Base-by-base conservation (phyloP, 2,113 vertebrate species). In the Paedocypris sp. region DNA sequence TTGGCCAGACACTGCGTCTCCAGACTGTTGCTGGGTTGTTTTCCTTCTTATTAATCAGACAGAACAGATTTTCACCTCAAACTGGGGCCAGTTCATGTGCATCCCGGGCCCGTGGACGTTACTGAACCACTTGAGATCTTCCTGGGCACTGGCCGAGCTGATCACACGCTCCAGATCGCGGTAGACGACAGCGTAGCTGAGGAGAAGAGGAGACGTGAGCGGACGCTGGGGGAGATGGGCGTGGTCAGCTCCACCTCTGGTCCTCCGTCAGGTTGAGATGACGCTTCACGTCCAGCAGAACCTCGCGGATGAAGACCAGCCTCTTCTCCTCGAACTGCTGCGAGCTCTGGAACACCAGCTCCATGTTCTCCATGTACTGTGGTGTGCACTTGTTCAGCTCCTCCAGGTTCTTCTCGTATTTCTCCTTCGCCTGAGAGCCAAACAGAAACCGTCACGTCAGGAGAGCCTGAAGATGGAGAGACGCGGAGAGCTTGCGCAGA, bases 51-150 rank as follows among this genome's bases (percentile, higher is more conserved):
- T 2, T 5, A n/a, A 36, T 32, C 52, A 18, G 20, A n/a, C 2
- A 28, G 10, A n/a, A 20, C 18, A 9, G 22, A 46, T 6, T 12
- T 20, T 77, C n/a, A 98, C 94, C 91, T 98, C 93, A 36, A 98
- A 92, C 80, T 92, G 90, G 19, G 93, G 94, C 94, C 94, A 95
- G 77, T 91, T 97, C 93, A 95, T 97, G 72, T 87, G 86, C 94
- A 98, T 98, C 50, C 86, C 92, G 0, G 93, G 92, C 22, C 94
- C 94, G 0, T 88, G 85, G 70, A 60, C 79, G 75, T 75, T 87
- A 68, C 82, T 89, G 82, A 98, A 98, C 93, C 89, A 97, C 72
- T 87, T 86, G n/a, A 98, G 90, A 32, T 98, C 94, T 4, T 97
- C 93, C 72, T 94, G 89, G 0, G 89, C 82, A 0, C 93, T 93